Evolutionary conservation across 2,888 invertebrate genomes (phyloP), one percentile per base, ranked within the genome.

Genomic region (Neoascia interrupta): DNA sequence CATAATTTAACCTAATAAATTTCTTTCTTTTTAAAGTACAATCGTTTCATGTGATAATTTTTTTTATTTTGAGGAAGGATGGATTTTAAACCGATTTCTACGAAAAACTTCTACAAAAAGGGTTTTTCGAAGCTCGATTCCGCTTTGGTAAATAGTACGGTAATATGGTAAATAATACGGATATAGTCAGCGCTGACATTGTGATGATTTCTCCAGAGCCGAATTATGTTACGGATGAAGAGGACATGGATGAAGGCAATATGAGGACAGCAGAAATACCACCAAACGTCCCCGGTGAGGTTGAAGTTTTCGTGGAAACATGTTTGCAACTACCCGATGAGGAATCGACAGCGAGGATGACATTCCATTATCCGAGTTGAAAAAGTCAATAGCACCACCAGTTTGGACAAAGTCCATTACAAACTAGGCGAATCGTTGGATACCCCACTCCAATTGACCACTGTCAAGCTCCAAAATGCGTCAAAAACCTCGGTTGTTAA

Each of bases 191-290:
- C 16, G 47, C 28, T 49, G 37, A 47, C 31, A 37, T 60, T 15
- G 37, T 37, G 18, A 47, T 60, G 47, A 34, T 47, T 47, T 37
- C 26, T 45, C 60, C 36, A 26, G 16, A 45, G 37, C 10, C 36
- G 39, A 28, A 61, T 23, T 61, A 49, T 21, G 31, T 49, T 8
- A 31, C 39, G 39, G 31, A 63, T 21, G 47, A 63, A 41, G 19
- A 28, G 18, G 41, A 37, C 23, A 23, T 47, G 5, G 60, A 60
- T 47, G 60, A 60, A 60, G 45, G 45, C n/a, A 45, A 43, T 8
- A 45, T 60, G 19, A 36, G 36, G 19, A 26, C 47, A 11, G 11
- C 31, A n/a, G 41, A 43, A 5, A 8, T 43, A 34, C 43, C 56
- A 5, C 16, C 18, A 43, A 37, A 47, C 47, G 31, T 56, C 41